Conservation (phyloP, 2,888 invertebrate genomes). For the Sycophila texana region DNA sequence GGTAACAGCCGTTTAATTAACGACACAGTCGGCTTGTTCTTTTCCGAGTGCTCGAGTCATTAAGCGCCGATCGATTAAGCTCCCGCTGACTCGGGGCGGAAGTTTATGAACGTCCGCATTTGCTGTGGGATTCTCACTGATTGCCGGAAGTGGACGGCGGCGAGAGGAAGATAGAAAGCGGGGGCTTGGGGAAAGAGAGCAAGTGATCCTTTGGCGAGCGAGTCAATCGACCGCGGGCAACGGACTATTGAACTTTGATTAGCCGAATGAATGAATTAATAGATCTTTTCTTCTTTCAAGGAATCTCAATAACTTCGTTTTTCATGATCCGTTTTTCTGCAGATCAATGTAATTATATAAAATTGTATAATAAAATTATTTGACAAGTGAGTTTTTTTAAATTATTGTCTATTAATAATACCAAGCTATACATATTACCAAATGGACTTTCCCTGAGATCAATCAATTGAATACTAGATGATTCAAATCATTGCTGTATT, state of each 20-base stretch:
- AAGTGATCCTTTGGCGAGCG: slow-evolving; percentile 24
- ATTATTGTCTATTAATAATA: no score
- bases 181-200: neutral
- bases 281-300: neutral
- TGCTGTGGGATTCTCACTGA: slow-evolving; percentile 45
- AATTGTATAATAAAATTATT: no score
- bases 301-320: slow-evolving; percentile 26
- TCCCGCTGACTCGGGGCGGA: slow-evolving; percentile 52
- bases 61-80: slow-evolving; percentile 67
- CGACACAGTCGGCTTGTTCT: slow-evolving; percentile 45
- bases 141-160: slow-evolving; percentile 25
- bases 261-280: slow-evolving; percentile 45
- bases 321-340: neutral
- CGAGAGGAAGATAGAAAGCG: neutral
- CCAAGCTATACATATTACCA: no score
- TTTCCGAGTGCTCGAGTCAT: slow-evolving; percentile 61
- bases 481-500: no score
- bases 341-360: no score
- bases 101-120: slow-evolving; percentile 60
- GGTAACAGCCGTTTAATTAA: slow-evolving; percentile 54
- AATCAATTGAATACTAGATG: no score
- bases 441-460: no score
- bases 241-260: slow-evolving; percentile 54
- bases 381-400: no score
- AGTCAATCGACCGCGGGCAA: slow-evolving; percentile 49